These are phyloP conservation scores for Cyanistes caeruleus DNA, from an alignment of 2,113 vertebrate species.

Conservation along the genomic window DNA sequence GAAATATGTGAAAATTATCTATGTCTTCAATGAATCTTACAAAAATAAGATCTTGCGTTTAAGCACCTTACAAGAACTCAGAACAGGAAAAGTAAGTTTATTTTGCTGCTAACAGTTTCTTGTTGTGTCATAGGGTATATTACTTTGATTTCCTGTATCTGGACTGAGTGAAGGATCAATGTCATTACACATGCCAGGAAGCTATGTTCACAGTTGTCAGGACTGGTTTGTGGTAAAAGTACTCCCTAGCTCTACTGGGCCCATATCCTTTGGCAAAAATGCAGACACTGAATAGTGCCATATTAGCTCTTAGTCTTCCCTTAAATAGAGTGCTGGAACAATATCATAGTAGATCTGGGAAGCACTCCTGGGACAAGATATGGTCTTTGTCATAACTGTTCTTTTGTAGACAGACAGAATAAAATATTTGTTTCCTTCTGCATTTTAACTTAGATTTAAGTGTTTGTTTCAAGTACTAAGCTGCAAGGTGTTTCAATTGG, in stretches of 20 bases:
- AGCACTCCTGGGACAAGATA: neutral
- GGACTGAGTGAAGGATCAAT: neutral
- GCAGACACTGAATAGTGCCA: neutral
- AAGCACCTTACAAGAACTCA: neutral
- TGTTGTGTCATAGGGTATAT: neutral
- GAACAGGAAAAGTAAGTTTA: neutral
- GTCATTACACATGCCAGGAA: fast-evolving
- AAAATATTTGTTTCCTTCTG: neutral
- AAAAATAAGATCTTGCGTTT: neutral
- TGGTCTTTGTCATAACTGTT: neutral
- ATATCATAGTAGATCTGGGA: neutral
- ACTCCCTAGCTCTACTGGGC: neutral
- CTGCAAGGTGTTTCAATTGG: neutral
- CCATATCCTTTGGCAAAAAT: neutral
- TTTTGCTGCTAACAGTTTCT: neutral
- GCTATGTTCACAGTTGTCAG: neutral
- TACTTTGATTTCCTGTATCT: neutral
- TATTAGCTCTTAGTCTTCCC: neutral
- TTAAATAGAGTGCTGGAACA: neutral
- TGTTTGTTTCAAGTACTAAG: neutral
- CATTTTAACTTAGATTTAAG: neutral
- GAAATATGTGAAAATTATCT: neutral
- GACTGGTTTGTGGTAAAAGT: neutral
- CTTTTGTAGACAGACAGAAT: neutral
- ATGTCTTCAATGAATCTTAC: neutral